A percentile compares a stretch with the other conserved stretches of the same genome.
Conservation (phyloP, 2,888 invertebrate species). For the Oligia fasciuncula region DNA sequence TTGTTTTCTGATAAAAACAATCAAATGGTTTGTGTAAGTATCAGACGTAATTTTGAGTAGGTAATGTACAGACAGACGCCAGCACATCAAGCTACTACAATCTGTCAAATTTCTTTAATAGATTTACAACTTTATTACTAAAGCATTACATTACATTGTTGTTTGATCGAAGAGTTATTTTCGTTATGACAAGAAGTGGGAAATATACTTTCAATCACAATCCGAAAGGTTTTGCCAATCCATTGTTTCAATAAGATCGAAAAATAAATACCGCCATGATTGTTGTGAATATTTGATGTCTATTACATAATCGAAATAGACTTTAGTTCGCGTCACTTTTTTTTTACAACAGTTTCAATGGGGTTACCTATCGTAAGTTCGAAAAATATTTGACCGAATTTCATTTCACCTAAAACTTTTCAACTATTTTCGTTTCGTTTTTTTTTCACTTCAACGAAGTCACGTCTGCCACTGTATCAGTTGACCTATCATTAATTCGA, state of each 20-base stretch:
- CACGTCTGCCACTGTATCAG: too few relatives aligned
- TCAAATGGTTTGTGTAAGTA: background rate
- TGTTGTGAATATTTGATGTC: background rate
- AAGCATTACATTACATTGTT: background rate
- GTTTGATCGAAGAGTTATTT: background rate
- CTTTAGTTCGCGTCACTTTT: background rate
- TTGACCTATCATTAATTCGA: too few relatives aligned
- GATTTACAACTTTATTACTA: too few relatives aligned
- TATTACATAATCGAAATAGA: background rate
- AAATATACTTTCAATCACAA: background rate
- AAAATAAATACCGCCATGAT: background rate
- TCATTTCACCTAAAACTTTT: too few relatives aligned
- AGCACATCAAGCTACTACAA: too few relatives aligned
- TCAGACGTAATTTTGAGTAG: background rate
- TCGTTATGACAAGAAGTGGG: background rate
- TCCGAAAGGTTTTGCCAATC: background rate
- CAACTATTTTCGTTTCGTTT: too few relatives aligned
- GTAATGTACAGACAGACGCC: background rate
- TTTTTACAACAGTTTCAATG: background rate
- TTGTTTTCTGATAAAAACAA: background rate
- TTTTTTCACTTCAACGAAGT: too few relatives aligned
- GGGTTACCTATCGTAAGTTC: too few relatives aligned
- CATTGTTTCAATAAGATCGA: background rate
- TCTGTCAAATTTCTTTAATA: too few relatives aligned
- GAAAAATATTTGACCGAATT: too few relatives aligned